phyloP scores from a whole-genome alignment of 1,140 invertebrate genomes.

The Linepithema humile region DNA sequence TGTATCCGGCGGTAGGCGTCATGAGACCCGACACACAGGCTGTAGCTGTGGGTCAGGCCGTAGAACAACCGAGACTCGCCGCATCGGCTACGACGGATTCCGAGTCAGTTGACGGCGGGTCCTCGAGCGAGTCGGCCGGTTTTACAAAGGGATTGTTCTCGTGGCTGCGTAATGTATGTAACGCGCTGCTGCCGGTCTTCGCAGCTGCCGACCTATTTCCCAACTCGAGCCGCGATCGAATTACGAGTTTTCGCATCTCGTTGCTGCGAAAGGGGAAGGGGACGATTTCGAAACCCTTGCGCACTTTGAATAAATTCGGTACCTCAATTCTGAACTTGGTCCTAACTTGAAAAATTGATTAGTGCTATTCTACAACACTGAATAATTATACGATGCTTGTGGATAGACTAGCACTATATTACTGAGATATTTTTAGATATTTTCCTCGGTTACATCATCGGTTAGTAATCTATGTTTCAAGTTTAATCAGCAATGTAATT shows the following conservation, averaged over 20 bases:
- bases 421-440: not conserved
- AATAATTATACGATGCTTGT: not conserved
- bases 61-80: conserved; percentile 36
- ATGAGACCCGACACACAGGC: conserved; percentile 12
- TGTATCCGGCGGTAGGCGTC: conserved; percentile 31
- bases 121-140: conserved; percentile 59
- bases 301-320: not conserved
- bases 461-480: no score
- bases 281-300: not conserved
- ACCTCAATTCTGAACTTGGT: not conserved
- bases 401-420: not conserved
- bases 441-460: no score
- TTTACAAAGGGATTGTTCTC: conserved; percentile 13
- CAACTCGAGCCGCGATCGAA: conserved; percentile 52
- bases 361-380: not conserved
- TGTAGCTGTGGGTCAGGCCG: conserved; percentile 42
- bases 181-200: not conserved
- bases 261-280: not conserved
- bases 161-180: not conserved
- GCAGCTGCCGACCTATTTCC: conserved; percentile 60
- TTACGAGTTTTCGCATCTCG: conserved; percentile 37
- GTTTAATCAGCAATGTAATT: no score
- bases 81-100: conserved; percentile 36
- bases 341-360: not conserved
- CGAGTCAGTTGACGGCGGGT: conserved; percentile 61